phyloP scores from a whole-genome alignment of 2,113 vertebrate genomes.

The Coregonus clupeaformis region DNA sequence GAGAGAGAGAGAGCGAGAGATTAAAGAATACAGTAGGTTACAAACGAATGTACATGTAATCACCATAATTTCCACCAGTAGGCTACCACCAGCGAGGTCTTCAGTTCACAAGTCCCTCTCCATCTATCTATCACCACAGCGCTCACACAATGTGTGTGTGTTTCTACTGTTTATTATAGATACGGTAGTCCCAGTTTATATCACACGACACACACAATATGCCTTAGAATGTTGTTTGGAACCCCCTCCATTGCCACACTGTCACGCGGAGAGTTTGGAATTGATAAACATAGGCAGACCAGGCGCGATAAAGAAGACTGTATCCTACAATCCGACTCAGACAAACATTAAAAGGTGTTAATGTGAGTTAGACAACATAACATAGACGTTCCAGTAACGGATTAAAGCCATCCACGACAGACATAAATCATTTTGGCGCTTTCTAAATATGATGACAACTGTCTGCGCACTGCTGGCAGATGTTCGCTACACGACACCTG shows the following conservation, averaged over 20 bases:
- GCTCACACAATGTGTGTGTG: neutral
- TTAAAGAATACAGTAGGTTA: neutral
- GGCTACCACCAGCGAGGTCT: too few relatives aligned
- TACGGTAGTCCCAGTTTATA: neutral
- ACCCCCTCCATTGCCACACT: neutral
- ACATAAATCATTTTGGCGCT: neutral
- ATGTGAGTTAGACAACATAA: neutral
- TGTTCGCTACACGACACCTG: conserved; percentile 25
- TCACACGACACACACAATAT: neutral
- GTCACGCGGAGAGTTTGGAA: conserved; percentile 56
- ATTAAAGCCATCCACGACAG: neutral
- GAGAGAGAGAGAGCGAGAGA: too few relatives aligned
- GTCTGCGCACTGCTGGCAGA: conserved; percentile 24
- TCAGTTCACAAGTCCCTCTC: too few relatives aligned
- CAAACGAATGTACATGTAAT: neutral
- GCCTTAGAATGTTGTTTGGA: neutral
- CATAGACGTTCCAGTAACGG: neutral
- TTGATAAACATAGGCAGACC: conserved; percentile 54
- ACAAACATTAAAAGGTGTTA: neutral
- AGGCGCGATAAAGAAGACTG: conserved; percentile 34
- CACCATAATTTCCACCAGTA: neutral
- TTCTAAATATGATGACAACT: conserved; percentile 10
- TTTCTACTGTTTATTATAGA: neutral
- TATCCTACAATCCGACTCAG: neutral
- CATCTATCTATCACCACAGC: neutral